Evolutionary conservation across 2,797 vertebrate genomes (phyloP), one percentile per base, ranked within the genome.

Genomic region (Ptychobarbus kaznakovi): DNA sequence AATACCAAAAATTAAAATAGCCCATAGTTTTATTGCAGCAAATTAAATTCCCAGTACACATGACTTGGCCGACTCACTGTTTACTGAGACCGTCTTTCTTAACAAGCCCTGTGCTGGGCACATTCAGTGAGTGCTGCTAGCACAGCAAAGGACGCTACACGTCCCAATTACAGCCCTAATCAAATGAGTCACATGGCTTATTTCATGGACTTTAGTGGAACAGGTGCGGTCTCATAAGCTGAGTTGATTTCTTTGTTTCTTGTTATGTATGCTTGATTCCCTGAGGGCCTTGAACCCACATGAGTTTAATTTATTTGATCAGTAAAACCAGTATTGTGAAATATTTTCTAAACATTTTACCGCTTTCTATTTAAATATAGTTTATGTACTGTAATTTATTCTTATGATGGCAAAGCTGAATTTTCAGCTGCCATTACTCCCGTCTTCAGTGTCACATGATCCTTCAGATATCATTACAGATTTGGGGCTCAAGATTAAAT

Each of bases 41-140:
- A 85, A 87, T 72, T 76, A 22, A 84, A 87, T 81, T 87, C 51
- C 32, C 35, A 69, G 28, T 68, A 25, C 82, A 72, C 83, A 76
- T 84, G 82, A 85, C 70, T 81, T 68, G 58, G 44, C 56, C 38
- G 70, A 86, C 58, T 76, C 79, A 81, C 66, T 46, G 18, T 61
- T 66, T 32, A 70, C 32, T 58, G 42, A 51, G 35, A 70, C 25
- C 0, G 22, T 42, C 72, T 84, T 51, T 42, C 10, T 78, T 32
- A 63, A 78, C 61, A 66, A 51, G 73, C 28, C 58, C 40, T 40
- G 40, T 58, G 65, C 20, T 74, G 46, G 68, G 42, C 25, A 46
- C 77, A 75, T 58, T 66, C 80, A 85, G n/a, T 84, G 83, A 28
- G 10, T 66, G 16, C 66, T 28, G 63, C 56, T 68, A 87, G 77